Base-by-base conservation (phyloP, 2,888 invertebrate genomes). In the Apoderus coryli region DNA sequence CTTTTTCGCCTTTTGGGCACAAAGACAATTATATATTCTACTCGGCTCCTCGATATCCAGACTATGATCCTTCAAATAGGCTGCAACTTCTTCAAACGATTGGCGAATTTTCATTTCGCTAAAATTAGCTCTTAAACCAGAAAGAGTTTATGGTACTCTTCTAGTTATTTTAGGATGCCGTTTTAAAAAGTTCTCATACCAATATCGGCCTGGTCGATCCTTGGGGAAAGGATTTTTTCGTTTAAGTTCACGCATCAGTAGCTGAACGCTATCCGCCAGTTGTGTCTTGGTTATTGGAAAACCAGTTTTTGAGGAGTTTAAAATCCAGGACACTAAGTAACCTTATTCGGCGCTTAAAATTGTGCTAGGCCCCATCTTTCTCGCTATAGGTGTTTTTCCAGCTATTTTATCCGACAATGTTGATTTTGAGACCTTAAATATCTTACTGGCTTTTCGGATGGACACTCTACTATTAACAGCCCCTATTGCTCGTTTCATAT, bases 141-240 rank as follows among this genome's bases (percentile, higher is more conserved):
- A n/a, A n/a, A n/a, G n/a, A n/a, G n/a, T n/a, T n/a, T n/a, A 33
- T 7, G 26, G 3, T 13, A 26, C 24, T 16, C 35, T 13, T 13
- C 16, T 10, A 29, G 31, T 25, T 9, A 35, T 33, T 29, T 35
- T 12, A 6, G 33, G 33, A 22, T 35, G 25, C 10, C 35, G 32
- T 15, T 32, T 4, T 15, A 25, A 5, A 22, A 34, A 34, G 13
- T 4, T 3, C 27, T 33, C 24, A 10, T 22, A 33, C 33, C 33
- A 33, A n/a, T 37, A 32, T 3, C 34, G 31, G 9, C 22, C 22
- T 22, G 29, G 29, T 25, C 19, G 3, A 29, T 24, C 10, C 4
- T 29, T 13, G 4, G 4, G 22, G 22, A 29, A 24, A 3, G 29
- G 22, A n/a, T 29, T 29, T 29, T 4, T 5, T 4, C 29, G 4